Evolutionary conservation across 1,140 invertebrate species (phyloP).

Genomic region (Habropoda laboriosa): DNA sequence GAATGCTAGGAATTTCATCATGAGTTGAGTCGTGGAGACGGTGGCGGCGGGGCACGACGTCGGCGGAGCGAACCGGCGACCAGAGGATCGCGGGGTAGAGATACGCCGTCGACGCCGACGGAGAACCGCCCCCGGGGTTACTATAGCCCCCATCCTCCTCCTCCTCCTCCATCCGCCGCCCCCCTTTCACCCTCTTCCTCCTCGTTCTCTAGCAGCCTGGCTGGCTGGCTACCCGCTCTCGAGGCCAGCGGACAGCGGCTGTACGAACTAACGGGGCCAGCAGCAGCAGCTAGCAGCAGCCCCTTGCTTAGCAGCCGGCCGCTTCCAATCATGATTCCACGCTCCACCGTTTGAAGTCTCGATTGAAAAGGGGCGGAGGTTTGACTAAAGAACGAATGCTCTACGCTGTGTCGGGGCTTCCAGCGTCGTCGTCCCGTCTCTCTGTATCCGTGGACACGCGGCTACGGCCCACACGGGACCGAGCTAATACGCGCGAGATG

Average conservation of each 20-base stretch:
- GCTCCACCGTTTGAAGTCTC: constrained; percentile 82
- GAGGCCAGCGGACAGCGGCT: constrained; percentile 28
- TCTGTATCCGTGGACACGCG: neutral
- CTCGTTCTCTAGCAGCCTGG: no score
- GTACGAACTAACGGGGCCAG: constrained; percentile 71
- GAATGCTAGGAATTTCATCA: constrained; percentile 83
- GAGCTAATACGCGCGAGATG: constrained; percentile 1
- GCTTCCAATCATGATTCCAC: constrained; percentile 82
- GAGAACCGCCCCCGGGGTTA: constrained; percentile 49
- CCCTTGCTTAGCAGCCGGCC: constrained; percentile 80
- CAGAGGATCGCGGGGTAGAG: constrained; percentile 37
- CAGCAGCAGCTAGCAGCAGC: constrained; percentile 58
- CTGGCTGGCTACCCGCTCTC: neutral
- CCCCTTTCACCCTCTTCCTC: no score
- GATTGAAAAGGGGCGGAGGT: constrained; percentile 82
- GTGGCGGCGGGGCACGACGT: constrained; percentile 67
- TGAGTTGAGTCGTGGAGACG: constrained; percentile 78
- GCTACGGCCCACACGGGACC: neutral
- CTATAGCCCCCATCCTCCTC: constrained; percentile 42
- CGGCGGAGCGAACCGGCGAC: constrained; percentile 45
- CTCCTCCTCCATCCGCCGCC: no score
- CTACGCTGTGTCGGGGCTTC: constrained; percentile 23
- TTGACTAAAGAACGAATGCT: constrained; percentile 82
- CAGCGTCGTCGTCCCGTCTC: constrained; percentile 2
- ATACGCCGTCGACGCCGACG: constrained; percentile 21